phyloP scores from a whole-genome alignment of 2,888 invertebrate species.

The Biston stratarius region DNA sequence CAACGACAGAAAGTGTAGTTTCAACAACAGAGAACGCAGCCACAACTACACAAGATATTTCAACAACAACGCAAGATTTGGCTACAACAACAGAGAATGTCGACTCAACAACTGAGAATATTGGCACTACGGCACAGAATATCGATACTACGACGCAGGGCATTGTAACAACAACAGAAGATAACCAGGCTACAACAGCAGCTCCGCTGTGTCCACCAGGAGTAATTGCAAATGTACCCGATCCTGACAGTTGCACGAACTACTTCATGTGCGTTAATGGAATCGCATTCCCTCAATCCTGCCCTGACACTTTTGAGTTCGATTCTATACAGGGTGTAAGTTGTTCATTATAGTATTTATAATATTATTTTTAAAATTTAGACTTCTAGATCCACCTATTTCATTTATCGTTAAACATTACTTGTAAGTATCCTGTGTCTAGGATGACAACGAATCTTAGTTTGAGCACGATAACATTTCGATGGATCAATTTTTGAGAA shows the following conservation, averaged over 20 bases:
- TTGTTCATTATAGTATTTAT: neutral
- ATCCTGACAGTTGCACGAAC: constrained; percentile 54
- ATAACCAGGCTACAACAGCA: neutral
- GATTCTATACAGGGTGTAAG: constrained; percentile 46
- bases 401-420: neutral
- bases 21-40: neutral
- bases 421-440: too few relatives aligned
- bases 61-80: constrained; percentile 10
- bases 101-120: neutral
- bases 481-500: too few relatives aligned
- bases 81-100: constrained; percentile 7
- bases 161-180: constrained; percentile 5
- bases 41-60: neutral
- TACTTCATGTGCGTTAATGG: constrained; percentile 59
- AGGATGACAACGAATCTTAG: too few relatives aligned
- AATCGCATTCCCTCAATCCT: constrained; percentile 48
- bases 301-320: constrained; percentile 54
- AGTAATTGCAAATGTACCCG: constrained; percentile 51
- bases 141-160: neutral
- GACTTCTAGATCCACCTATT: too few relatives aligned
- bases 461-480: too few relatives aligned
- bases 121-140: neutral
- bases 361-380: too few relatives aligned
- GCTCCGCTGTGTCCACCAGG: constrained; percentile 47
- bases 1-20: too few relatives aligned